These are phyloP conservation scores for Bos javanicus DNA, from an alignment of 2,113 vertebrate genomes.

Conservation along the genomic window DNA sequence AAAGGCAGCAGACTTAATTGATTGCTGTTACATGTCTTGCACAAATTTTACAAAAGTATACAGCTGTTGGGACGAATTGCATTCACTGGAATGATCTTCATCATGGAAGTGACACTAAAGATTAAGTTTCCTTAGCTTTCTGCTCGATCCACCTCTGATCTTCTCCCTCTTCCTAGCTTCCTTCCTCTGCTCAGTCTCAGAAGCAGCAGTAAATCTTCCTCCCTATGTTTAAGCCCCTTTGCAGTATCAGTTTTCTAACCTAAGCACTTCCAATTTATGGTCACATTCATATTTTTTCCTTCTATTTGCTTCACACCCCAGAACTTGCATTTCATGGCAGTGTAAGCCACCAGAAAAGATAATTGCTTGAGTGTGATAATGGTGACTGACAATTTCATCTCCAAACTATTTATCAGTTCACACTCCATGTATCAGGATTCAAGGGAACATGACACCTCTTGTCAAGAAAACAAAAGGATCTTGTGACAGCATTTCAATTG, in stretches of 20 bases:
- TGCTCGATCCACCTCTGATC: background rate
- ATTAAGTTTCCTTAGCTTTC: background rate
- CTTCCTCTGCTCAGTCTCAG: background rate
- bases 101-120: background rate
- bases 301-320: background rate
- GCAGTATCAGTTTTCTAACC: slow-evolving; percentile 1
- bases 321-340: background rate
- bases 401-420: slow-evolving; percentile 74
- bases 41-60: background rate
- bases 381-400: slow-evolving; percentile 82
- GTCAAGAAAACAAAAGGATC: slow-evolving; percentile 75
- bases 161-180: background rate
- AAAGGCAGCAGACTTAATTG: background rate
- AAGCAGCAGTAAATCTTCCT: background rate
- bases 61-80: background rate
- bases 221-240: background rate
- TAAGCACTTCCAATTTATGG: background rate
- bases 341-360: slow-evolving; percentile 31
- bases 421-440: slow-evolving; percentile 73
- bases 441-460: slow-evolving; percentile 78
- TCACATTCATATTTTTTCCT: background rate
- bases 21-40: background rate
- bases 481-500: slow-evolving; percentile 76
- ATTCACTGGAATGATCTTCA: background rate
- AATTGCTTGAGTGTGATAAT: slow-evolving; percentile 70